Evolutionary conservation across 2,888 invertebrate genomes (phyloP).

Genomic region (Arctia plantaginis): DNA sequence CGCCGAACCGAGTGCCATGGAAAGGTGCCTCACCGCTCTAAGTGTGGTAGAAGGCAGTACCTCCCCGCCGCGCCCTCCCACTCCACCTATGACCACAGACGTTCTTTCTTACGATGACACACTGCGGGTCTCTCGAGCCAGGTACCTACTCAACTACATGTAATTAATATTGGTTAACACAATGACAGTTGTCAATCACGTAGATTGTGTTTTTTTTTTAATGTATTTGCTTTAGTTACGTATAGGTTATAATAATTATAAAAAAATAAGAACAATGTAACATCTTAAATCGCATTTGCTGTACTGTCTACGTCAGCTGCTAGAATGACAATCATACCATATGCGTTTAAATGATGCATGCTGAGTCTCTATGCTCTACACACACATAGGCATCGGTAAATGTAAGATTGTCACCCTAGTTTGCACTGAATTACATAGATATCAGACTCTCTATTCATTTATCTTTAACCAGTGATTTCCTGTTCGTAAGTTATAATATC

Average conservation of each 20-base stretch:
- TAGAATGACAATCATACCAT: no score
- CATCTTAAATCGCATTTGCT: no score
- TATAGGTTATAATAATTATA: no score
- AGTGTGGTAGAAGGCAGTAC: conserved; percentile 78
- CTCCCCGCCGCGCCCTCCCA: conserved; percentile 67
- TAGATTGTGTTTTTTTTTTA: no score
- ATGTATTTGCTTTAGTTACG: no score
- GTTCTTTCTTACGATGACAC: conserved; percentile 76
- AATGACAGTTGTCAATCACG: background rate
- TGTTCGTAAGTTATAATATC: background rate
- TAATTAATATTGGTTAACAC: background rate
- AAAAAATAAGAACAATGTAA: no score
- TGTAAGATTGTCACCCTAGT: no score
- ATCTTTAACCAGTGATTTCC: background rate
- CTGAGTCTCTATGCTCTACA: no score
- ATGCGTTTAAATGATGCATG: no score
- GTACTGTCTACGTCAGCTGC: no score
- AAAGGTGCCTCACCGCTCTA: conserved; percentile 75
- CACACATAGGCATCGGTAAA: no score
- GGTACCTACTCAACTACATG: conserved; percentile 53
- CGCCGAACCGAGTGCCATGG: conserved; percentile 75
- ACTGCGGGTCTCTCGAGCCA: conserved; percentile 63
- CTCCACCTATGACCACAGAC: conserved; percentile 76
- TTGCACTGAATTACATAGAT: background rate
- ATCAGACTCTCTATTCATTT: background rate